Evolutionary conservation across 2,797 vertebrate genomes (phyloP).

Genomic region (Emys orbicularis): DNA sequence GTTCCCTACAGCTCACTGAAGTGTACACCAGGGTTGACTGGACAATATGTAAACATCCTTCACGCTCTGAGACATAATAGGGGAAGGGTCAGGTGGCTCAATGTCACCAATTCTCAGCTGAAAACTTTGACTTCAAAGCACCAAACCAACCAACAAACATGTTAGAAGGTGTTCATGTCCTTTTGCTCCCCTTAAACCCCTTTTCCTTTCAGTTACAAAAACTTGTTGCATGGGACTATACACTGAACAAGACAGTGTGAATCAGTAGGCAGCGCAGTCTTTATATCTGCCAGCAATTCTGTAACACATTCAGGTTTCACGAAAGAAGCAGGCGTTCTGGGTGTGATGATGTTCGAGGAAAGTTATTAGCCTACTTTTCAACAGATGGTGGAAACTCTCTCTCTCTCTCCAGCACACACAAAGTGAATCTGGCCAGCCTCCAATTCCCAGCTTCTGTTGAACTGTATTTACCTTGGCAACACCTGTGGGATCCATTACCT

Average conservation of each 20-base stretch:
- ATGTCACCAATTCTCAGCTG: background rate
- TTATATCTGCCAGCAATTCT: background rate
- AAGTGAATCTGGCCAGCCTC: constrained; percentile 4
- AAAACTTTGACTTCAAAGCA: background rate
- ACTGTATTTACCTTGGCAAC: background rate
- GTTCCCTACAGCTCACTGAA: background rate
- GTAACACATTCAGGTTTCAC: background rate
- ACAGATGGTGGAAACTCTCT: constrained; percentile 58
- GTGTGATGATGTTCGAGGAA: background rate
- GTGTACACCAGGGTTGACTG: accelerated
- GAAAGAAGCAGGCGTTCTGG: background rate
- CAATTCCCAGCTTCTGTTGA: constrained; percentile 23
- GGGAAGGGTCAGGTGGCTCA: background rate
- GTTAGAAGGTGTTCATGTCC: background rate
- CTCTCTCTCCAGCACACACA: constrained; percentile 13
- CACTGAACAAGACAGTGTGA: background rate
- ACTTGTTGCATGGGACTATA: background rate
- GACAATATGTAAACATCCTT: background rate
- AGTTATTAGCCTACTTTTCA: constrained; percentile 58
- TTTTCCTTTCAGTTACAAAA: background rate
- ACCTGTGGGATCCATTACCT: background rate
- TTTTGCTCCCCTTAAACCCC: background rate
- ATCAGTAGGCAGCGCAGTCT: constrained; percentile 4
- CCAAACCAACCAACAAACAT: background rate
- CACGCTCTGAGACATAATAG: background rate